These are phyloP conservation scores for Nesoenas mayeri DNA, from an alignment of 2,113 vertebrate genomes.

Conservation along the genomic window DNA sequence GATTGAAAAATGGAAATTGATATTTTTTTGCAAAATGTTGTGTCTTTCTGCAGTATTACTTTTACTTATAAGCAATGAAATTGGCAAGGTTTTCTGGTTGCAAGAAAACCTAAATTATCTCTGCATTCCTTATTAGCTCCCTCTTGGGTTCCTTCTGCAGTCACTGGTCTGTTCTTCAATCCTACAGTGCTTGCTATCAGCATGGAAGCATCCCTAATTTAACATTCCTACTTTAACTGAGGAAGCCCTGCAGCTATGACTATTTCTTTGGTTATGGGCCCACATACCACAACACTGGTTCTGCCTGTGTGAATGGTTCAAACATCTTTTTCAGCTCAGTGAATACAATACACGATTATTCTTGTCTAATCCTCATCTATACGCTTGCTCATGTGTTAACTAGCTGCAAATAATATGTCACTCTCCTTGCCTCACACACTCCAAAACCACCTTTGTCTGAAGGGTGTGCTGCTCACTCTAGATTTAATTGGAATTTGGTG, in stretches of 20 bases:
- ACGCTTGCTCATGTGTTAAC: accelerated
- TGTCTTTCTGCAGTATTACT: neutral
- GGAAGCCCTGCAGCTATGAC: neutral
- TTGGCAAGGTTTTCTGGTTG: neutral
- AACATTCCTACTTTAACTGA: neutral
- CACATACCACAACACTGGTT: neutral
- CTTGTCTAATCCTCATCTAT: neutral
- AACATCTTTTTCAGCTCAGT: neutral
- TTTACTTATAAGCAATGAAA: neutral
- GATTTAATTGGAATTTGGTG: neutral
- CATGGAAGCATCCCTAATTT: neutral
- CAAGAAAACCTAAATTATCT: neutral
- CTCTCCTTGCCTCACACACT: neutral
- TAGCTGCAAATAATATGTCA: neutral
- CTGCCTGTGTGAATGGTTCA: neutral
- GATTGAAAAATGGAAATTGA: neutral
- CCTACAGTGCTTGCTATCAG: neutral
- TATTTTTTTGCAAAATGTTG: neutral
- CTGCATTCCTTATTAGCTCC: neutral
- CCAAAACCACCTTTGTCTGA: neutral
- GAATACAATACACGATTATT: accelerated
- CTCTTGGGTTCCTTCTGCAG: neutral
- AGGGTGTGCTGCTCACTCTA: neutral
- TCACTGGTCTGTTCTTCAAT: neutral
- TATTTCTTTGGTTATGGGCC: neutral